Evolutionary conservation across 2,113 vertebrate genomes (phyloP), one percentile per base, ranked within the genome.

Genomic region (Parus major): DNA sequence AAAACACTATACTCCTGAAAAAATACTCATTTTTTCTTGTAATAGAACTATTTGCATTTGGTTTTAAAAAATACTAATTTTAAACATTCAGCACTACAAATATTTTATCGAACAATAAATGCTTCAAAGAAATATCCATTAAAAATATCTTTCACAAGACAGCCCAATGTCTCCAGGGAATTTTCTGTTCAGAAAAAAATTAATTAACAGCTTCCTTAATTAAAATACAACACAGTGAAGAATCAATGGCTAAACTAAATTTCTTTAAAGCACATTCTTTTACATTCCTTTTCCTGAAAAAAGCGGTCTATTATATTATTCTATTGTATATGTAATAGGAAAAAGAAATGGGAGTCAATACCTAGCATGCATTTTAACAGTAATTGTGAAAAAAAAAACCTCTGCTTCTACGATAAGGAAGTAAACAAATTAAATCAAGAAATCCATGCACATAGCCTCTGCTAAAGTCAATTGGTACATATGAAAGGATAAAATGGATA

Each of bases 171-270:
- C 94, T 95, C 59, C 84, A 90, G 82, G 79, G 93, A 92, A 96
- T 90, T 91, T 94, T 14, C 17, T 92, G 35, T 46, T 96, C 64
- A 56, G 46, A 64, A 55, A 82, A 77, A 41, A 68, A 35, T 3
- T 69, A 63, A 91, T 88, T 93, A 96, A 96, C 83, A 90, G 33
- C 41, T 96, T 96, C 88, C 75, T 91, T 96, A 97, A 97, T 96
- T 97, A 97, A 97, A 97, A 95, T 60, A 86, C 57, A 87, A 46
- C 49, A 91, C 27, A 56, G 84, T 72, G 79, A 97, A 97, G 71
- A 96, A 96, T 89, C 89, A 96, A 96, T 56, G 46, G 76, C 33
- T 92, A 90, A 76, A 95, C 92, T 95, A 95, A 96, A 96, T 95
- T 97, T 87, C 79, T 95, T 96, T 80, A 88, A 95, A 95, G 33